These are phyloP conservation scores for Centruroides sculpturatus DNA, from an alignment of 1,140 invertebrate genomes.

Conservation along the genomic window DNA sequence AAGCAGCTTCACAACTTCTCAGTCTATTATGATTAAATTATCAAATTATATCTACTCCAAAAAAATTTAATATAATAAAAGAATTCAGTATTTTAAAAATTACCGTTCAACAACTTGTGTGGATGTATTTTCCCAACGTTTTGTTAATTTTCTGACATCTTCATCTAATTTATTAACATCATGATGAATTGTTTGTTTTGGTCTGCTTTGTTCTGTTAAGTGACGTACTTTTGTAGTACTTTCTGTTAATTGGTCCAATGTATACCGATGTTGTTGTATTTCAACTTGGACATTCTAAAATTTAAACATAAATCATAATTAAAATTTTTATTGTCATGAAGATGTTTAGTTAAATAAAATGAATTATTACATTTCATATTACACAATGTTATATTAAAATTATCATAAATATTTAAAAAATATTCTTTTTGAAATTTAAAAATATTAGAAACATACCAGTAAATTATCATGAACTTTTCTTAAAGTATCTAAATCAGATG, in stretches of 20 bases:
- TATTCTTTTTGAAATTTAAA: too few species aligned
- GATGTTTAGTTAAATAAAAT: too few species aligned
- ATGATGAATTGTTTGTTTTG: slow-evolving; percentile 45
- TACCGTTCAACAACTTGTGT: slow-evolving; percentile 78
- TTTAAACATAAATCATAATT: too few species aligned
- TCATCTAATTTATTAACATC: slow-evolving; percentile 89
- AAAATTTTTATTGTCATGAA: too few species aligned
- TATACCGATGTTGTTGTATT: slow-evolving; percentile 64
- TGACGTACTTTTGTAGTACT: slow-evolving; percentile 72
- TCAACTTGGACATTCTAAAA: slow-evolving; percentile 56
- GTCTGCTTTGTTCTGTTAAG: slow-evolving; percentile 68
- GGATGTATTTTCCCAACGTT: slow-evolving; percentile 80
- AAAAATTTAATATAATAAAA: slow-evolving; percentile 4
- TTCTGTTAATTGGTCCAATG: slow-evolving; percentile 77
- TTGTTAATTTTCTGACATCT: slow-evolving; percentile 72
- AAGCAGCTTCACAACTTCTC: slow-evolving; percentile 68
- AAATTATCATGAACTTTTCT: slow-evolving; percentile 41
- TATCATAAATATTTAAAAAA: too few species aligned
- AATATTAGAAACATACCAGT: slow-evolving; percentile 21
- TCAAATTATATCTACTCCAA: slow-evolving; percentile 3
- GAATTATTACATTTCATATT: too few species aligned
- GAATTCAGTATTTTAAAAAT: slow-evolving; percentile 6
- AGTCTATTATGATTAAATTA: slow-evolving; percentile 38
- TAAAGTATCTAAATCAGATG: slow-evolving; percentile 60
- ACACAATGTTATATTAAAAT: too few species aligned